phyloP scores from a whole-genome alignment of 2,888 invertebrate species.

The Archips xylosteana region DNA sequence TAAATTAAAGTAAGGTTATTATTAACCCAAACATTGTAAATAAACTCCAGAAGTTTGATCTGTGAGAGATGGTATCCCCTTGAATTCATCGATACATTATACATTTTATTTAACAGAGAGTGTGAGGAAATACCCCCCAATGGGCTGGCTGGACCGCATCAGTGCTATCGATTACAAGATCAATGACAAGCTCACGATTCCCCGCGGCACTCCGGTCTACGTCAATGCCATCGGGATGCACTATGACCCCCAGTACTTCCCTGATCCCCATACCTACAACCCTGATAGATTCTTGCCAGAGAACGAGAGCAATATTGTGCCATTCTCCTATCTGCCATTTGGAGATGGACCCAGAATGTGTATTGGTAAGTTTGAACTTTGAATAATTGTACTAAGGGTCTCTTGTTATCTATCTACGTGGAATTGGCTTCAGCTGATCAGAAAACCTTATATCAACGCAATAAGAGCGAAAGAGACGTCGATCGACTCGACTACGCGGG shows the following conservation, averaged over 20 bases:
- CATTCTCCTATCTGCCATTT: constrained; percentile 45
- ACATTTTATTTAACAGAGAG: constrained; percentile 52
- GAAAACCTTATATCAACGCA: too few relatives aligned
- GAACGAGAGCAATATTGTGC: constrained; percentile 34
- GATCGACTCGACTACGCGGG: too few relatives aligned
- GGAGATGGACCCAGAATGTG: constrained; percentile 22
- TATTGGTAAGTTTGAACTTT: neutral
- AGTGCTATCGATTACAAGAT: constrained; percentile 55
- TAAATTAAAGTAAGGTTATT: too few relatives aligned
- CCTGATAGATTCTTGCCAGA: constrained; percentile 45
- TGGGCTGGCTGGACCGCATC: constrained; percentile 65
- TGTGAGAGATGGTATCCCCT: too few relatives aligned
- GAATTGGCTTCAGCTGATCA: too few relatives aligned
- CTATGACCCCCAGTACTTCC: constrained; percentile 43
- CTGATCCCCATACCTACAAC: constrained; percentile 41
- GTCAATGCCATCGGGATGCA: constrained; percentile 61
- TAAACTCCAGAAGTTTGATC: too few relatives aligned
- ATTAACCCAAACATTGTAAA: too few relatives aligned
- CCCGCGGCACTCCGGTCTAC: constrained; percentile 59
- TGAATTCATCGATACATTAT: too few relatives aligned
- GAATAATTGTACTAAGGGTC: too few relatives aligned
- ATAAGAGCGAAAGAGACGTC: too few relatives aligned
- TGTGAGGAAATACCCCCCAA: constrained; percentile 58
- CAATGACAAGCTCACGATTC: constrained; percentile 58
- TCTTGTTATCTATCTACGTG: too few relatives aligned